Conservation (phyloP, 2,888 invertebrate species). For the Phyllotreta striolata region DNA sequence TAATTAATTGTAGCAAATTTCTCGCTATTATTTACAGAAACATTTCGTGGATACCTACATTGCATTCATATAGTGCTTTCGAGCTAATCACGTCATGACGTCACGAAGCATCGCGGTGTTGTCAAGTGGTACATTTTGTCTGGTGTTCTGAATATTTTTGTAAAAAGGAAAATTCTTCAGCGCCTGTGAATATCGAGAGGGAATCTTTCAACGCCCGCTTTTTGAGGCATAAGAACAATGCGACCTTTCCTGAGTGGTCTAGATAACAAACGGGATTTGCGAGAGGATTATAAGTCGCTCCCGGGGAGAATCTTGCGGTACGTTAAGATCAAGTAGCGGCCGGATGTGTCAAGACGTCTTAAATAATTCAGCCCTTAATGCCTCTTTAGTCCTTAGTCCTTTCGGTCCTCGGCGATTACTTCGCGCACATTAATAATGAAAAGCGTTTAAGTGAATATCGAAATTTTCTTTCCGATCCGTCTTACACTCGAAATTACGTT, state of each 20-base stretch:
- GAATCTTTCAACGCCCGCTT: slow-evolving; percentile 49
- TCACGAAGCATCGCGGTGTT: no score
- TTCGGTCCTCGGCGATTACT: slow-evolving; percentile 43
- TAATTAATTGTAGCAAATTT: no score
- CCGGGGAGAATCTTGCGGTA: slow-evolving; percentile 42
- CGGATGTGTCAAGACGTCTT: slow-evolving; percentile 49
- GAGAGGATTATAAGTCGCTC: slow-evolving; percentile 47
- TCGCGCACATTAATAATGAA: slow-evolving; percentile 48
- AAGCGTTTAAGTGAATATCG: slow-evolving; percentile 33
- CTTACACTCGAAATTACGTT: no score
- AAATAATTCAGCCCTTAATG: slow-evolving; percentile 51
- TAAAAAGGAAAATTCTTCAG: no score
- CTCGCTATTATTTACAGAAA: no score
- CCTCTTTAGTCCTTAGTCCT: slow-evolving; percentile 43
- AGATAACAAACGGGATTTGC: slow-evolving; percentile 51
- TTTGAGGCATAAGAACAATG: slow-evolving; percentile 48
- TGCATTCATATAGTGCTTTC: no score
- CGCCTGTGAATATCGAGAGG: slow-evolving; percentile 41
- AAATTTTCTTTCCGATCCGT: neutral
- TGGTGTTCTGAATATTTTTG: no score
- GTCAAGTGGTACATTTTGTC: no score
- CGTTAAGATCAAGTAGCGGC: slow-evolving; percentile 49
- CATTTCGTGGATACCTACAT: no score
- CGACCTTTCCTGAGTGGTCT: slow-evolving; percentile 40
- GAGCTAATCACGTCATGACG: no score